Base-by-base conservation (phyloP, 2,888 invertebrate species). In the Oasisia sp. region DNA sequence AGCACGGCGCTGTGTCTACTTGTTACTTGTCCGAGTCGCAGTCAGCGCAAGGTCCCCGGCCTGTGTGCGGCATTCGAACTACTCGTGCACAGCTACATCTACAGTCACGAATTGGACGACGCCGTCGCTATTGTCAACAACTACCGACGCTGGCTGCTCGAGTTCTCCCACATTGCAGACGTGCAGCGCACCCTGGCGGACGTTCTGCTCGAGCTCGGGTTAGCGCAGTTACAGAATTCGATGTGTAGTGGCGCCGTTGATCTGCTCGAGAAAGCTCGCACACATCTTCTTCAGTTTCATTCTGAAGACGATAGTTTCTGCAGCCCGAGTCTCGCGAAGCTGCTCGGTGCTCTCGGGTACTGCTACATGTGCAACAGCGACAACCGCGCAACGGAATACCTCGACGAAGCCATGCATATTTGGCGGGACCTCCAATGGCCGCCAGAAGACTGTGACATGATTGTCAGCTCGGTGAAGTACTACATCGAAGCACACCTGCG, bases 351-450 rank as follows among this genome's bases (percentile, higher is more conserved):
- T 14, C 92, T 93, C 2, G 93, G 93, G n/a, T 93, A 74, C 90
- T 93, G 93, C 91, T 92, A 93, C 89, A 91, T 93, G 27, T 93
- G 91, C 32, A 91, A 74, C n/a, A 74, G 74, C n/a, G 74, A 74
- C n/a, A 27, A 74, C 74, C 74, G 74, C 7, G 74, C 74, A 19
- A 74, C 74, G 4, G 91, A 91, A 92, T 91, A 92, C 74, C 91
- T 56, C 12, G 89, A 58, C 27, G 74, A 90, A 19, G 92, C 92
- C 56, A 44, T 91, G 11, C 58, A 92, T 11, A 32, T 91, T 44
- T 93, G 93, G 93, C 89, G 89, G 9, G 89, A 91, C 19, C 91
- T 93, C 3, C 91, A 91, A 32, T 93, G 92, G 92, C 93, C 93
- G 8, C 91, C 92, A 32, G 92, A 93, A 32, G 89, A 93, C 27